Evolutionary conservation across 2,797 vertebrate species (phyloP).

Genomic region (Odontamblyopus lacepedii): DNA sequence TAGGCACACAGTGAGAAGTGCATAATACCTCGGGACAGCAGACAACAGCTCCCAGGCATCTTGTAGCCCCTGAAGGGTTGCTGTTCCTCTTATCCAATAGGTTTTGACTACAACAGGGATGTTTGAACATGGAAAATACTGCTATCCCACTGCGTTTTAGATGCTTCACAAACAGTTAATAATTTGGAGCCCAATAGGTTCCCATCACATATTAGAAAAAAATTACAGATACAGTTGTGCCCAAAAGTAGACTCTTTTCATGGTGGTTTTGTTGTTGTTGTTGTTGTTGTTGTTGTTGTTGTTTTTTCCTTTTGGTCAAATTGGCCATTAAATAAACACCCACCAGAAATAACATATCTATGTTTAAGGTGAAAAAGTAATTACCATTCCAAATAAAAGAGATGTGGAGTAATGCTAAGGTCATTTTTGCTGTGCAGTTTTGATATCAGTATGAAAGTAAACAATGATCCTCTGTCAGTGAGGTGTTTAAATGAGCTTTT

Average conservation of each 20-base stretch:
- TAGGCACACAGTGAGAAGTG: constrained; percentile 45
- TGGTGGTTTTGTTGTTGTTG: no score
- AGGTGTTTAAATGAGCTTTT: background rate
- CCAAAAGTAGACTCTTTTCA: constrained; percentile 13
- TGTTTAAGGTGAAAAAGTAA: background rate
- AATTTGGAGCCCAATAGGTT: constrained; percentile 59
- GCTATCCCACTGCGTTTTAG: constrained; percentile 55
- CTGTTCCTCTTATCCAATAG: constrained; percentile 75
- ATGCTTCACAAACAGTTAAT: constrained; percentile 71
- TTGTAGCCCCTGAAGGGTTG: constrained; percentile 65
- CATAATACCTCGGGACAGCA: constrained; percentile 59
- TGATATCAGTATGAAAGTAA: background rate
- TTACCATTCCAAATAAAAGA: background rate
- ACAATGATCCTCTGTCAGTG: background rate
- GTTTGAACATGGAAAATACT: constrained; percentile 72
- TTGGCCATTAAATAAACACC: background rate
- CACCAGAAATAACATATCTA: background rate
- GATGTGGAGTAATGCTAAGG: background rate
- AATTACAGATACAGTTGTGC: background rate
- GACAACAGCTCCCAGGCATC: constrained; percentile 75
- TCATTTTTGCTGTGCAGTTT: background rate
- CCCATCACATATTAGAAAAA: constrained; percentile 29
- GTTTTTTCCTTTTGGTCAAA: no score
- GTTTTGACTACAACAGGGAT: constrained; percentile 72
- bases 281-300: no score